Conservation (phyloP, 2,113 vertebrate genomes). For the Helogale parvula region DNA sequence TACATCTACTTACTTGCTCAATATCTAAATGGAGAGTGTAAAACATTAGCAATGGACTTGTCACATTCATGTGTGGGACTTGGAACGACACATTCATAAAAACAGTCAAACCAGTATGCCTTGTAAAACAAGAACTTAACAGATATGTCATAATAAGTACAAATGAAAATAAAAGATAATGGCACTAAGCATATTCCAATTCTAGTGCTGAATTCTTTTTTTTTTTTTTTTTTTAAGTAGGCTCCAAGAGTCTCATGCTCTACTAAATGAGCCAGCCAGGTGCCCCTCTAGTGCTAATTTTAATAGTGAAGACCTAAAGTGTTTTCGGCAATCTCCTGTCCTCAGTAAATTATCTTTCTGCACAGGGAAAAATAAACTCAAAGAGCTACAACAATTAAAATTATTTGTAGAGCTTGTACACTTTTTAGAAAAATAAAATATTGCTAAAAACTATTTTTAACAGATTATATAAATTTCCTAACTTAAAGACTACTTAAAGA, state of each 20-base stretch:
- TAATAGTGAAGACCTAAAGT: neutral
- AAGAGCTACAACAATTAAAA: neutral
- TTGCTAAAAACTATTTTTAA: neutral
- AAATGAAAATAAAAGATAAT: neutral
- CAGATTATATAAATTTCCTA: neutral
- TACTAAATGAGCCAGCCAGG: too few species aligned
- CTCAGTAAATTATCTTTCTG: neutral
- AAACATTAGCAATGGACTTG: neutral
- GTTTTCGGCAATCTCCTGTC: neutral
- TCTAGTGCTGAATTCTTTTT: neutral
- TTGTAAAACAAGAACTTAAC: neutral
- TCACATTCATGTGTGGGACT: neutral
- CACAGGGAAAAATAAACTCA: neutral
- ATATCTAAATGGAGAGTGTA: neutral
- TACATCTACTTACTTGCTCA: neutral
- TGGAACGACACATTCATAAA: neutral
- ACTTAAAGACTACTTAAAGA: neutral
- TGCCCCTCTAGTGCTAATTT: neutral
- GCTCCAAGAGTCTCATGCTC: too few species aligned
- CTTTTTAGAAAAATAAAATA: constrained; percentile 21
- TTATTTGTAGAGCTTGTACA: neutral
- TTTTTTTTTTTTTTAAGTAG: too few species aligned
- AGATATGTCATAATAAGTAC: neutral
- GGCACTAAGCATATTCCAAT: neutral
- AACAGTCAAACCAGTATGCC: neutral